Conservation (phyloP, 2,797 vertebrate species). For the Scolopax bukidnonensis region DNA sequence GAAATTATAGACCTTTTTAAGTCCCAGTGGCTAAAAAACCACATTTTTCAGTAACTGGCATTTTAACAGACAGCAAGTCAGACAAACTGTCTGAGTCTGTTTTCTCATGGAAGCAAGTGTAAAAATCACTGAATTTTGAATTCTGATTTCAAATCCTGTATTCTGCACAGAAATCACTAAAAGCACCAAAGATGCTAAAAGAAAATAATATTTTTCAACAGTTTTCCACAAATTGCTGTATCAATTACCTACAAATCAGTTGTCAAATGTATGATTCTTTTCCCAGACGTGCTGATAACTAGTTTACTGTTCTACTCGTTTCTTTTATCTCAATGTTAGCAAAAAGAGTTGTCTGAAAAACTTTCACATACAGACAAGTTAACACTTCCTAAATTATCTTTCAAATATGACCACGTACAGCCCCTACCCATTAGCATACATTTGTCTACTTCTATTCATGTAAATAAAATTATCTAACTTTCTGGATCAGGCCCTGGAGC, state of each 20-base stretch:
- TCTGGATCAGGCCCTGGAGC: slow-evolving; percentile 24
- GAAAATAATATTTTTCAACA: background rate
- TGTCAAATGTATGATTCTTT: background rate
- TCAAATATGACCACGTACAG: background rate
- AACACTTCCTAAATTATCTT: background rate
- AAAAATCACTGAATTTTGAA: background rate
- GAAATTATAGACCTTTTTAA: background rate
- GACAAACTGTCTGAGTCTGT: background rate
- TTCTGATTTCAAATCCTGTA: background rate
- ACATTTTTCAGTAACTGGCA: background rate
- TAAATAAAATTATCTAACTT: slow-evolving; percentile 19
- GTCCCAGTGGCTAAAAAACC: background rate
- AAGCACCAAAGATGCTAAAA: background rate
- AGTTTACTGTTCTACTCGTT: background rate
- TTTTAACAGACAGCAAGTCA: background rate
- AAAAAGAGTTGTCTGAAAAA: background rate
- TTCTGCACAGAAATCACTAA: background rate
- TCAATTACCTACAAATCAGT: background rate
- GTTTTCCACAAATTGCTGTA: background rate
- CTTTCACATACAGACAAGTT: background rate
- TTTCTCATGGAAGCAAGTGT: background rate
- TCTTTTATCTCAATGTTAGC: background rate
- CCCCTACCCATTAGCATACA: background rate
- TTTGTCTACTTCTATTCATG: background rate
- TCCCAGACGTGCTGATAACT: background rate